Conservation (phyloP, 2,888 invertebrate species). For the Calameuta idolon region DNA sequence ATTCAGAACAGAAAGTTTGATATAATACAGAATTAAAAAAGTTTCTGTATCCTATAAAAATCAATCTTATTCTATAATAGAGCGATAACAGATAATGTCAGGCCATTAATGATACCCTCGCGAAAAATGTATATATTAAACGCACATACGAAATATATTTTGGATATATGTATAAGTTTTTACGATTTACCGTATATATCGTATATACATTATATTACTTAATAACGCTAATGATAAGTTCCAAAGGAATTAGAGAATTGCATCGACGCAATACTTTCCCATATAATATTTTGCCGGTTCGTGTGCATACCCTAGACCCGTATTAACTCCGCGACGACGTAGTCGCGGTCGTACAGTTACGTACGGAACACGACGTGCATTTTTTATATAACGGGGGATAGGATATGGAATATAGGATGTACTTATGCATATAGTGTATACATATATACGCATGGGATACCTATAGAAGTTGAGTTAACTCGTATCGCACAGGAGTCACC, state of each 20-base stretch:
- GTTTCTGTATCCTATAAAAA: neutral
- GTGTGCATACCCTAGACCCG: neutral
- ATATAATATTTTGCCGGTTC: neutral
- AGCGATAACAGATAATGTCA: neutral
- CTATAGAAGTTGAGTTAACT: neutral
- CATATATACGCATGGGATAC: neutral
- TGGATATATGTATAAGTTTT: no score
- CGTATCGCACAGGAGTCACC: neutral
- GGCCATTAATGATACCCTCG: no score
- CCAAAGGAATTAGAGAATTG: no score
- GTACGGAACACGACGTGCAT: constrained; percentile 22
- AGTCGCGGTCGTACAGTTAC: constrained; percentile 22
- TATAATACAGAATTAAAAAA: no score
- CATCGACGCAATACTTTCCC: neutral
- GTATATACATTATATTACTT: no score
- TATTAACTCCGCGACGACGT: neutral
- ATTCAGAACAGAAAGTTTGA: neutral
- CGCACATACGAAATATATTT: no score
- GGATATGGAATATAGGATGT: constrained; percentile 15
- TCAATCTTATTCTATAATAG: neutral
- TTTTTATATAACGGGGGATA: constrained; percentile 23
- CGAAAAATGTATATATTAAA: no score
- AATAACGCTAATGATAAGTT: no score
- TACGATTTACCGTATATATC: no score
- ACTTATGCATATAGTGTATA: neutral